Conservation (phyloP, 2,888 invertebrate species). For the Diadegma fenestrale region DNA sequence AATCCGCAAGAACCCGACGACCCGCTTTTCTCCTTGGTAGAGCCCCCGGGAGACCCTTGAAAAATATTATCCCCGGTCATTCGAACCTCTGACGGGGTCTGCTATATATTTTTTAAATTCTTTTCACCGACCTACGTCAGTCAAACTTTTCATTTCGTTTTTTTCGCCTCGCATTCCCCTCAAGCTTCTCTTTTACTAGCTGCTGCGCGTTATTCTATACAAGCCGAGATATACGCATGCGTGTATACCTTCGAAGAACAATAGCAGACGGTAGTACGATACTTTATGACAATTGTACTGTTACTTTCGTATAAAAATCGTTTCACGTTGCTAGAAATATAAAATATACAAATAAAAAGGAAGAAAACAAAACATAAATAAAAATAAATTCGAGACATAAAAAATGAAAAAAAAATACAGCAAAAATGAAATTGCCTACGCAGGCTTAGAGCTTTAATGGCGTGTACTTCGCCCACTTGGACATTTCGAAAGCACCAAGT, state of each 20-base stretch:
- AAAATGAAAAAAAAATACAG: not conserved
- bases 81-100: slow-evolving; percentile 39
- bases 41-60: slow-evolving; percentile 51
- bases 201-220: not conserved
- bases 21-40: slow-evolving; percentile 55
- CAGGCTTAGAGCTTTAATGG: slow-evolving; percentile 2
- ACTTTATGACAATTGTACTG: slow-evolving; percentile 31
- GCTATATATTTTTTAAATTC: slow-evolving; percentile 41
- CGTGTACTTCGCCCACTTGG: not conserved
- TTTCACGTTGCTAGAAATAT: slow-evolving; percentile 18
- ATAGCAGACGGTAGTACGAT: slow-evolving; percentile 5
- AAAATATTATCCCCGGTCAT: slow-evolving; percentile 55
- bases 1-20: slow-evolving; percentile 55
- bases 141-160: slow-evolving; percentile 31
- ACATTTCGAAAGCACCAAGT: not conserved
- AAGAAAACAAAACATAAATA: not conserved
- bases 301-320: slow-evolving; percentile 12
- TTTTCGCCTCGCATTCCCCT: not conserved
- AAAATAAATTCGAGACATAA: not conserved
- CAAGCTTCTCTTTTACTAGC: slow-evolving; percentile 1
- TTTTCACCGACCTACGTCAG: slow-evolving; percentile 41
- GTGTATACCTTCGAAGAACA: not conserved
- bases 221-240: not conserved
- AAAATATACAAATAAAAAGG: not conserved
- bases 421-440: slow-evolving; percentile 17